A percentile compares a stretch with the other conserved stretches of the same genome.
phyloP scores from a whole-genome alignment of 2,113 vertebrate species.

The Boulengeromyrus knoepffleri region DNA sequence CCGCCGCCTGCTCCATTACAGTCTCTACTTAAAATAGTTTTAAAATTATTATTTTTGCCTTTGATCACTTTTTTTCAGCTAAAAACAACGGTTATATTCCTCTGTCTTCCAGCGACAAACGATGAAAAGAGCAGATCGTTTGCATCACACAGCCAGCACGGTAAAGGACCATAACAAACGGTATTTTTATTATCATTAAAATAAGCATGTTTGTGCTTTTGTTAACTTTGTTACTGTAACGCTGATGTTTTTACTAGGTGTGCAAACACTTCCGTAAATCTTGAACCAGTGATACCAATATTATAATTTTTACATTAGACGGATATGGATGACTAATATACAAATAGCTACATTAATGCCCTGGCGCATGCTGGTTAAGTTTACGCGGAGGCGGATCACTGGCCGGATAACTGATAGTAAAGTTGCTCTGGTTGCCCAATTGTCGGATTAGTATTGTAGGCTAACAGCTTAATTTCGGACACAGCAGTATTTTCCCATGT shows the following conservation, averaged over 20 bases:
- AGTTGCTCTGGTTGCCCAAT: background rate
- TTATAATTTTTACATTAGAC: background rate
- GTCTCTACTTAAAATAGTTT: background rate
- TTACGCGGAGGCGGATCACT: background rate
- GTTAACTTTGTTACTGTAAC: background rate
- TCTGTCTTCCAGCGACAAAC: background rate
- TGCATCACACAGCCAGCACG: background rate
- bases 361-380: background rate
- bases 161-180: background rate
- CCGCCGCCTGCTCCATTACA: background rate
- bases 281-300: background rate
- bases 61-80: background rate
- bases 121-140: slow-evolving; percentile 1
- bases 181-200: background rate
- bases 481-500: background rate
- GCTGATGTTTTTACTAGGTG: background rate
- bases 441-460: background rate
- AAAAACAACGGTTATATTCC: background rate
- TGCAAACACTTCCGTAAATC: background rate
- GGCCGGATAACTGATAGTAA: background rate
- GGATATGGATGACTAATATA: background rate
- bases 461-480: background rate
- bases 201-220: background rate
- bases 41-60: background rate
- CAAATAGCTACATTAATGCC: background rate